These are phyloP conservation scores for Psylliodes chrysocephalus DNA, from an alignment of 2,888 invertebrate species.

Conservation along the genomic window DNA sequence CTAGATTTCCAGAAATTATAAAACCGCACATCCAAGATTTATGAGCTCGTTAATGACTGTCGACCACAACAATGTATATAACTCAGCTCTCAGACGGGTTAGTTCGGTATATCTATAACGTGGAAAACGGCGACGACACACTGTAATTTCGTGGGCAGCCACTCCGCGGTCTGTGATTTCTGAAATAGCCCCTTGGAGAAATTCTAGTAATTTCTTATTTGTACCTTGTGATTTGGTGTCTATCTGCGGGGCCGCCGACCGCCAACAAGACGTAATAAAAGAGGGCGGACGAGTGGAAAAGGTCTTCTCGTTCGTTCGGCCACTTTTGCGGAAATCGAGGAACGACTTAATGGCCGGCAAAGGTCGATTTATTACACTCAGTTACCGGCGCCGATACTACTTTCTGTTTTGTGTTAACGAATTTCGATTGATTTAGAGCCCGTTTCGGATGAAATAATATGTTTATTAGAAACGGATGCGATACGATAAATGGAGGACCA, in stretches of 20 bases:
- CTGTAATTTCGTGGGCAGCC: slow-evolving; percentile 64
- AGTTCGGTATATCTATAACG: slow-evolving; percentile 15
- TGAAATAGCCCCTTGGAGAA: slow-evolving; percentile 63
- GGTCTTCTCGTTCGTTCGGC: too few relatives aligned
- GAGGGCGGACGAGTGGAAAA: slow-evolving; percentile 35
- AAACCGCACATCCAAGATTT: slow-evolving; percentile 35
- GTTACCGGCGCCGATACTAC: slow-evolving; percentile 11
- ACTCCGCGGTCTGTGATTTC: slow-evolving; percentile 60
- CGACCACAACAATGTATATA: slow-evolving; percentile 22
- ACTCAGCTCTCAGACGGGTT: too few relatives aligned
- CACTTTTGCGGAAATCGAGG: slow-evolving; percentile 47
- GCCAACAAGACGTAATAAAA: slow-evolving; percentile 66
- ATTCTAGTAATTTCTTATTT: slow-evolving; percentile 60
- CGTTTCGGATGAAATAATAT: not conserved
- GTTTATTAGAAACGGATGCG: not conserved
- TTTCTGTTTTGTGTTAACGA: slow-evolving; percentile 17
- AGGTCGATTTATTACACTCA: slow-evolving; percentile 22
- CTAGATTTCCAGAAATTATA: slow-evolving; percentile 27
- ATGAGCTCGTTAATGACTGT: slow-evolving; percentile 25
- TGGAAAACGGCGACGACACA: slow-evolving; percentile 55
- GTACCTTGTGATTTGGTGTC: slow-evolving; percentile 65
- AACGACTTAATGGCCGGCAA: slow-evolving; percentile 22
- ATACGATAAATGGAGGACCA: too few relatives aligned
- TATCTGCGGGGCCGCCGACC: slow-evolving; percentile 60
- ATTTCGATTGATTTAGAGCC: not conserved